Conservation (phyloP, 1,140 invertebrate genomes). For the Listronotus oregonensis region DNA sequence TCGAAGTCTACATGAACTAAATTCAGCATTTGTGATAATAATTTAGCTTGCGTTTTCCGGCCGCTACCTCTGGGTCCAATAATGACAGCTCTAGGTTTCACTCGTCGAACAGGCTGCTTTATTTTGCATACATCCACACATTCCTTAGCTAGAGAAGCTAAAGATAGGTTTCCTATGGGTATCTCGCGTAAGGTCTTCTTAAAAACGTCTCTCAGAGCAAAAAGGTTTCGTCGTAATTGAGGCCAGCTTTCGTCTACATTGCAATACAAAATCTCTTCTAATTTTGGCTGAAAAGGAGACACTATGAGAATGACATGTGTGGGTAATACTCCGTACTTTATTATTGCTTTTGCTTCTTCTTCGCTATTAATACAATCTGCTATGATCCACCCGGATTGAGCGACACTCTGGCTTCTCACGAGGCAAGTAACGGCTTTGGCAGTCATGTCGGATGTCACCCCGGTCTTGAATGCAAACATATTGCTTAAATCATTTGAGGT, state of each 20-base stretch:
- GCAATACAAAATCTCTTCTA: conserved; percentile 49
- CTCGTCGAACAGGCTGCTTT: conserved; percentile 37
- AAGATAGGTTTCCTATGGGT: conserved; percentile 4
- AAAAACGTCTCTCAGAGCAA: conserved; percentile 45
- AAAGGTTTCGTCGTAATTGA: conserved; percentile 44
- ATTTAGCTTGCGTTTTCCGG: conserved; percentile 55
- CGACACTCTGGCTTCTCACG: conserved; percentile 45
- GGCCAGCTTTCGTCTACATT: conserved; percentile 48
- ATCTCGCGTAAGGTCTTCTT: conserved; percentile 43
- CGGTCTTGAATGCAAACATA: neutral
- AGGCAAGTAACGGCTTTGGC: conserved; percentile 36
- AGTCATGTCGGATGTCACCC: neutral
- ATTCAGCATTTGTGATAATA: conserved; percentile 56
- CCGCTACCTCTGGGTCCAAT: conserved; percentile 60
- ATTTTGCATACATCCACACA: conserved; percentile 44
- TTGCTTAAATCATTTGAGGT: conserved; percentile 30
- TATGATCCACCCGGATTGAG: conserved; percentile 50
- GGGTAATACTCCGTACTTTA: conserved; percentile 57
- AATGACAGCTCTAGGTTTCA: conserved; percentile 57
- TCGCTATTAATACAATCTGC: conserved; percentile 57
- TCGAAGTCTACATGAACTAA: conserved; percentile 63
- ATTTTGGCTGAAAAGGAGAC: conserved; percentile 46
- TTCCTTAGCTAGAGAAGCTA: conserved; percentile 37
- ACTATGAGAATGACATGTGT: conserved; percentile 60
- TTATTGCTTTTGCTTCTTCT: conserved; percentile 56